A percentile compares a stretch with the other conserved stretches of the same genome.
Evolutionary conservation across 2,113 vertebrate species (phyloP).

Genomic region (Indicator maculatus): DNA sequence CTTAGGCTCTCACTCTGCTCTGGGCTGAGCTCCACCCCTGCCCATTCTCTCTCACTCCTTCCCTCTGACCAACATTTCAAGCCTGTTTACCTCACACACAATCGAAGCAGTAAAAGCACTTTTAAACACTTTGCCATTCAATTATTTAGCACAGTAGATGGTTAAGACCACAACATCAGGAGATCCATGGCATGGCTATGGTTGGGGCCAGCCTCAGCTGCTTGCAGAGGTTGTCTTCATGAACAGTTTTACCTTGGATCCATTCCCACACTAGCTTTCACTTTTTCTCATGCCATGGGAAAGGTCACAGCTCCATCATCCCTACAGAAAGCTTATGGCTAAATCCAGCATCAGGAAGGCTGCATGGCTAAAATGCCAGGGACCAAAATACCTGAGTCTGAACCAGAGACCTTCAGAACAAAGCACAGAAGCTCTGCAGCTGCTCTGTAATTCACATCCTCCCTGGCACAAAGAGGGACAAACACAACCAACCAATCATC

Average conservation of each 20-base stretch:
- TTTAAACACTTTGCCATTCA: not conserved
- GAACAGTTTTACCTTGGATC: not conserved
- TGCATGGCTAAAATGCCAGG: not conserved
- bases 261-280: not conserved
- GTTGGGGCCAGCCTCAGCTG: not conserved
- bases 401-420: not conserved
- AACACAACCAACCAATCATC: not conserved
- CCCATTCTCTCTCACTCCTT: rapidly evolving
- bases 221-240: not conserved
- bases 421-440: not conserved
- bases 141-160: not conserved
- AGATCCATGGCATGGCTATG: not conserved
- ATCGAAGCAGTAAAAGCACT: not conserved
- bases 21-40: not conserved
- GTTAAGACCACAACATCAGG: not conserved
- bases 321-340: not conserved
- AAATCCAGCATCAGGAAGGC: not conserved
- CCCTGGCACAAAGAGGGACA: not conserved
- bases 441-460: not conserved
- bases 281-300: not conserved
- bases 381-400: rapidly evolving
- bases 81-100: not conserved
- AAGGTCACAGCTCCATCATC: not conserved
- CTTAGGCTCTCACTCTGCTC: rapidly evolving
- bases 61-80: not conserved